Evolutionary conservation across 1,140 invertebrate genomes (phyloP).

Genomic region (Drosophila varians): DNA sequence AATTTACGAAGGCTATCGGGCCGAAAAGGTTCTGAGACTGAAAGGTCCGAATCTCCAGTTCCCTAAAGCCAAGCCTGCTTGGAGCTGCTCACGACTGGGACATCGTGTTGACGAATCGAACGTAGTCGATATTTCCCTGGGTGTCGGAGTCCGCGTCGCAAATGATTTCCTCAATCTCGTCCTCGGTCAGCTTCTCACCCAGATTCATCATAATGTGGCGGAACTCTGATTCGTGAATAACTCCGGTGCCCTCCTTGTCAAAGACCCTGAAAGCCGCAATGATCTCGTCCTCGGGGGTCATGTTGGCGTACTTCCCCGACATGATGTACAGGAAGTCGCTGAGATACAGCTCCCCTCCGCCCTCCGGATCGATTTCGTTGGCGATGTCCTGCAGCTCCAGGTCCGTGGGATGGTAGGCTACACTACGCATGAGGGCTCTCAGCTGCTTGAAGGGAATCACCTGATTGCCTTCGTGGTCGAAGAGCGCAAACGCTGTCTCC

Average conservation of each 20-base stretch:
- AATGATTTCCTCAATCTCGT: conserved; percentile 58
- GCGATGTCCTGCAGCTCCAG: conserved; percentile 35
- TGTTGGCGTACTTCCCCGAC: conserved; percentile 42
- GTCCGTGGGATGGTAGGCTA: conserved; percentile 41
- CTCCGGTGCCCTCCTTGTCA: conserved; percentile 42
- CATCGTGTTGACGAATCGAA: conserved; percentile 49
- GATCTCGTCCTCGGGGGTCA: conserved; percentile 55
- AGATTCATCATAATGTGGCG: conserved; percentile 47
- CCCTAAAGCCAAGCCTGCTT: conserved; percentile 3
- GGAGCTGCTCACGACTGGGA: conserved; percentile 3
- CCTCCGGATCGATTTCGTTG: conserved; percentile 50
- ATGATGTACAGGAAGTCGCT: conserved; percentile 59
- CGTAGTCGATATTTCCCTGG: conserved; percentile 61
- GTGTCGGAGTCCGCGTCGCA: conserved; percentile 50
- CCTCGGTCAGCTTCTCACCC: conserved; percentile 49
- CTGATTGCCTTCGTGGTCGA: conserved; percentile 11
- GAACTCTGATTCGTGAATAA: conserved; percentile 53
- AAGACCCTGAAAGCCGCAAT: conserved; percentile 58
- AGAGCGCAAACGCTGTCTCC: conserved; percentile 41
- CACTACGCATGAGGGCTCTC: conserved; percentile 25
- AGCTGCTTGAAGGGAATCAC: conserved; percentile 43
- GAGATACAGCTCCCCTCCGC: conserved; percentile 36
- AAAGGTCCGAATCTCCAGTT: neutral
- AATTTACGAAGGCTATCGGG: conserved; percentile 4
- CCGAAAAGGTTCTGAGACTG: conserved; percentile 3